Evolutionary conservation across 2,113 vertebrate species (phyloP).

Genomic region (Nettapus auritus): DNA sequence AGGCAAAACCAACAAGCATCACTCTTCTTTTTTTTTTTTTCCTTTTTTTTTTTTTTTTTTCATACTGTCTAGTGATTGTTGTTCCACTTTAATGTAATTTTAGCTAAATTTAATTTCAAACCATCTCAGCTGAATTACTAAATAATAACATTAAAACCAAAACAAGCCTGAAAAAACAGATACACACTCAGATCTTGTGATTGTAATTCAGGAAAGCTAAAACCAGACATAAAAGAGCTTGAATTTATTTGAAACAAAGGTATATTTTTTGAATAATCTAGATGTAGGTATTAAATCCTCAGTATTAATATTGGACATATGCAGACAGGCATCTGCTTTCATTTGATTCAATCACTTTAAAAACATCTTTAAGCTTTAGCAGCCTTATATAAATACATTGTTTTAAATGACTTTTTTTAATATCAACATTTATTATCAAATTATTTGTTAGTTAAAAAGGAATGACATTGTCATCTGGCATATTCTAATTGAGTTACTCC

Average conservation of each 20-base stretch:
- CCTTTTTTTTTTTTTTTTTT: not conserved
- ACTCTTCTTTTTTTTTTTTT: not conserved
- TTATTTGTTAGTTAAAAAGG: not conserved
- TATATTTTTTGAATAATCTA: not conserved
- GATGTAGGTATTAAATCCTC: not conserved
- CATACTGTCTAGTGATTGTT: not conserved
- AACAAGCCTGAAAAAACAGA: not conserved
- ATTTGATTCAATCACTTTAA: not conserved
- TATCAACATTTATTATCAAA: not conserved
- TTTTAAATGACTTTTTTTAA: not conserved
- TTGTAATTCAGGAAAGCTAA: not conserved
- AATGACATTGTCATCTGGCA: not conserved
- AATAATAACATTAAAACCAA: constrained; percentile 26
- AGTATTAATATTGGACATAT: not conserved
- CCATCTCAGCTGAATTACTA: constrained; percentile 10
- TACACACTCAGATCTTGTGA: not conserved
- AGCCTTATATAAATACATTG: not conserved
- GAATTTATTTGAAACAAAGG: not conserved
- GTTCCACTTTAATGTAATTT: constrained; percentile 21
- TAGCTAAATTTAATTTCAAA: constrained; percentile 30
- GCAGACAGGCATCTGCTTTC: not conserved
- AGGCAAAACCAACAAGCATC: not conserved
- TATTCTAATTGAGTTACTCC: not conserved
- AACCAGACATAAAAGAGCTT: not conserved
- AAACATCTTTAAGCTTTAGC: not conserved